Conservation (phyloP, 2,113 vertebrate species). For the Apodemus speciosus region DNA sequence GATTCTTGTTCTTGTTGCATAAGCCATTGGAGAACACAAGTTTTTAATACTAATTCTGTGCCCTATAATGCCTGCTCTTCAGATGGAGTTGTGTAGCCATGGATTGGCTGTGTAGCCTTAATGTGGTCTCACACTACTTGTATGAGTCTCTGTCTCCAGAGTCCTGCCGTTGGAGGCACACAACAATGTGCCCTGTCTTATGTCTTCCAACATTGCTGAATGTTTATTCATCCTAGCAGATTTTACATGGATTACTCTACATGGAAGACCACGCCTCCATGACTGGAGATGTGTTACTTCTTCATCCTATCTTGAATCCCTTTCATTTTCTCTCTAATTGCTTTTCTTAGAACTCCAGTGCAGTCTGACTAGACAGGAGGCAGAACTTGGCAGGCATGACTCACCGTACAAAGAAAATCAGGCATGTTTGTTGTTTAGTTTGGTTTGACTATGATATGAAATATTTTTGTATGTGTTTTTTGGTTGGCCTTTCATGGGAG, state of each 20-base stretch:
- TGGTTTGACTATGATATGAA: conserved; percentile 25
- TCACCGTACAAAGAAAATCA: conserved; percentile 25
- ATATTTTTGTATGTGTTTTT: conserved; percentile 1
- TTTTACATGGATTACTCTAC: background rate
- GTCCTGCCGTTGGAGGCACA: background rate
- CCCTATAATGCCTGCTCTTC: background rate
- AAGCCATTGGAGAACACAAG: background rate
- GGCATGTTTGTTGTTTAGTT: background rate
- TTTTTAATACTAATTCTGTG: background rate
- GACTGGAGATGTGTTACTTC: conserved; percentile 35
- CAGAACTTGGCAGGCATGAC: background rate
- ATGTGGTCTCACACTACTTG: background rate
- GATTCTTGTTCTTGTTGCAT: no score
- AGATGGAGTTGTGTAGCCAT: background rate
- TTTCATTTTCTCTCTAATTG: conserved; percentile 42
- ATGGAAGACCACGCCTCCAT: background rate
- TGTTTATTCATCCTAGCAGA: conserved; percentile 14
- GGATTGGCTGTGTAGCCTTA: background rate
- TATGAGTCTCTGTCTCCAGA: background rate
- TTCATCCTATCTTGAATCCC: background rate
- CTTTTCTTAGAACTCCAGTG: background rate
- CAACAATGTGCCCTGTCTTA: background rate
- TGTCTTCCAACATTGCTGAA: background rate
- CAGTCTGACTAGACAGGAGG: background rate
- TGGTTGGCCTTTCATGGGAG: background rate